Evolutionary conservation across 2,113 vertebrate species (phyloP), one percentile per base, ranked within the genome.

Genomic region (Edolisoma coerulescens): DNA sequence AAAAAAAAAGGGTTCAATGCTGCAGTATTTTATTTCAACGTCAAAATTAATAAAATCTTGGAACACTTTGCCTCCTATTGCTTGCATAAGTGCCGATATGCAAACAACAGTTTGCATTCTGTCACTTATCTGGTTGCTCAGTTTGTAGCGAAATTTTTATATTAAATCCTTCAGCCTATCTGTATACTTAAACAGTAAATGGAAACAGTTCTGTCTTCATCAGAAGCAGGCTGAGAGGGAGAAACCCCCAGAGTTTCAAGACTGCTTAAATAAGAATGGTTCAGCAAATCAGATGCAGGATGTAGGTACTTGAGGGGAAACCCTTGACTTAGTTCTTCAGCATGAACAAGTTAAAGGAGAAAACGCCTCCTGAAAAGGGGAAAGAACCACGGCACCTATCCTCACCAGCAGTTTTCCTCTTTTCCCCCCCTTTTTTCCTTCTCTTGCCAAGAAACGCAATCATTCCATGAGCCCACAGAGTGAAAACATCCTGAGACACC

Each of bases 361-460:
- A 86, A 41, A 39, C 0, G 2, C 41, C 32, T 63, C 3, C 37
- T 82, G 77, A 30, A 56, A 87, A 53, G 37, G 28, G 41, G 45
- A 45, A 85, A 52, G 13, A 33, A n/a, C 32, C 11, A 6, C 41
- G 35, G 27, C 27, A 39, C 14, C 22, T 39, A 1, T 18, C 1
- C 5, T 67, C 95, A 64, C 44, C 56, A 64, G 9, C 39, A 85
- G 4, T 59, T 86, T 85, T 73, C 24, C n/a, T 47, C 53, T 50
- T 54, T 4, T 0, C 1, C 5, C 16, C 13, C 5, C 1, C 0
- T 15, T 59, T 71, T 83, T 71, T 9, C 27, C 19, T n/a, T 54
- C 52, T 81, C 21, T 42, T 78, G 13, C 30, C 45, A 60, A 89
- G 67, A 88, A 75, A 78, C 13, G 5, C 2, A 63, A 18, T 47